Base-by-base conservation (phyloP, 1,140 invertebrate species). In the Arion vulgaris region DNA sequence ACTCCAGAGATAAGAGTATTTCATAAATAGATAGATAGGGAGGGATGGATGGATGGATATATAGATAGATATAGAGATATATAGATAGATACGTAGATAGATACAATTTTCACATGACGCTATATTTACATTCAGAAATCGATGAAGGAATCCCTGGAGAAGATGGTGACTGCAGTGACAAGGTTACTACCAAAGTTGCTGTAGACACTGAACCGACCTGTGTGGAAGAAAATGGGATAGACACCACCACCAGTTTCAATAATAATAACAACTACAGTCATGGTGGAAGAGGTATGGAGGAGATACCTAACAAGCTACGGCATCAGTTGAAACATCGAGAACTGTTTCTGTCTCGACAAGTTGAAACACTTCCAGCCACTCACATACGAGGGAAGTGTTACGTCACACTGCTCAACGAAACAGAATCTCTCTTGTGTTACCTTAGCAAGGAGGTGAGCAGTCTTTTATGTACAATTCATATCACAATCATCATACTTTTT, bases 301-400 rank as follows among this genome's bases (percentile, higher is more conserved):
- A 92, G 45, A 93, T 91, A 88, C 94, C 80, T 15, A 92, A 93
- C 34, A 91, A 92, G 86, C 87, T 92, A 66, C 95, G 96, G 87
- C 97, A 99, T 93, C 97, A 98, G 93, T 95, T 99, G 90, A 98
- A 98, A 92, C 98, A 99, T 91, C 95, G 98, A 88, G 99, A 99
- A 94, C 94, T 99, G 86, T 99, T 99, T 94, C 94, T 99, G 69
- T 99, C 98, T 15, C 95, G 98, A 85, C 98, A 99, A 94, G 96
- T 99, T 83, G 98, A 99, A 94, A 99, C 97, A 4, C 94, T 99
- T 90, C 97, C 98, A 62, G 98, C 98, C 74, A 99, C 98, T 78
- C 97, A 98, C 93, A 99, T 99, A 89, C 95, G 99, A 89, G 98
- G 98, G 90, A 99, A 99, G 94, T 99, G 98, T 94, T 96, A 96